phyloP scores from a whole-genome alignment of 1,140 invertebrate species.

The Colletes latitarsis region DNA sequence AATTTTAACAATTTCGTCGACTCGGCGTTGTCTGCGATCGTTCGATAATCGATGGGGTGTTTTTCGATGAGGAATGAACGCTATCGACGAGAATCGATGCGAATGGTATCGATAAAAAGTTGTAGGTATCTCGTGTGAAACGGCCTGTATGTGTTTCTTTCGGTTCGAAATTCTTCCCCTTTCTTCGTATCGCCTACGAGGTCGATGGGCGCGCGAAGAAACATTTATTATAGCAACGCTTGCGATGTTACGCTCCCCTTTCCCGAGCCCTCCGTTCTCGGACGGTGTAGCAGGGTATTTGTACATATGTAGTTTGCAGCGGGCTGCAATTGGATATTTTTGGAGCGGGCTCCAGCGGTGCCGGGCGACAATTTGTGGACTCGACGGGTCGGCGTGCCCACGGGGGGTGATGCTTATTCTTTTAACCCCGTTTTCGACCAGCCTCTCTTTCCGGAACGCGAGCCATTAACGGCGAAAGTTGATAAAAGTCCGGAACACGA shows the following conservation, averaged over 20 bases:
- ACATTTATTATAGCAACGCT: constrained; percentile 22
- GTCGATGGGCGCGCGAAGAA: background rate
- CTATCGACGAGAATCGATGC: no score
- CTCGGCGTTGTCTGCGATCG: no score
- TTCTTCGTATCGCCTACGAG: background rate
- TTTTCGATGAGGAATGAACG: no score
- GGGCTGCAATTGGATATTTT: constrained; percentile 57
- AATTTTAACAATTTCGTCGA: no score
- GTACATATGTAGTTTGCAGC: constrained; percentile 55
- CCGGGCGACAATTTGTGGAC: constrained; percentile 35
- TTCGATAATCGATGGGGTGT: no score
- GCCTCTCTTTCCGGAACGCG: constrained; percentile 2
- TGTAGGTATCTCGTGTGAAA: no score
- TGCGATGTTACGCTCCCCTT: background rate
- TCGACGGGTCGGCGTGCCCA: constrained; percentile 13
- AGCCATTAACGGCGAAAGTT: background rate
- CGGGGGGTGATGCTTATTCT: constrained; percentile 16
- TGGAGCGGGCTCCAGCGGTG: constrained; percentile 30
- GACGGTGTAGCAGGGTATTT: constrained; percentile 42
- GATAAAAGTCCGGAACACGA: background rate
- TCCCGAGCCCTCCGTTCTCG: background rate
- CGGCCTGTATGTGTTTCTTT: background rate
- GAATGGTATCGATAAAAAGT: no score
- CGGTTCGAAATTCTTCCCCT: background rate
- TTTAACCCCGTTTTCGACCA: constrained; percentile 28